Evolutionary conservation across 2,797 vertebrate species (phyloP).

Genomic region (Tragopan temminckii): DNA sequence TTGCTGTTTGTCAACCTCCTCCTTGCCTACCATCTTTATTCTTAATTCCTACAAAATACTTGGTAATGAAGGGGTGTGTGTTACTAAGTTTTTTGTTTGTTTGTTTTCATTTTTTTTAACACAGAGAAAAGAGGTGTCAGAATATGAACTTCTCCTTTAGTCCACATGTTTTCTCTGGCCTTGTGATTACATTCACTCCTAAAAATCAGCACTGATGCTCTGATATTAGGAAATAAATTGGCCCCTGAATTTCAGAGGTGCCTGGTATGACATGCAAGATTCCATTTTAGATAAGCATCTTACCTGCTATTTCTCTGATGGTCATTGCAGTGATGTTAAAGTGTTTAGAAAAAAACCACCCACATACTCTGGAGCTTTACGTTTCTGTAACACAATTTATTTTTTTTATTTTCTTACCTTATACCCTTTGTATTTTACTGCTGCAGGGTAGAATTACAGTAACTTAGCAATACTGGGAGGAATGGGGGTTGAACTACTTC

Average conservation of each 20-base stretch:
- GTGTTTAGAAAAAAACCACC: background rate
- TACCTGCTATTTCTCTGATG: slow-evolving; percentile 28
- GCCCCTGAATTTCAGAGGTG: slow-evolving; percentile 9
- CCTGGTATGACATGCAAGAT: background rate
- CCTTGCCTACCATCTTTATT: background rate
- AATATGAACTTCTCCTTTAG: background rate
- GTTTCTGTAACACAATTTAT: background rate
- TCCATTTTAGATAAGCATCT: slow-evolving; percentile 21
- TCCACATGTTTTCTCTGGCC: background rate
- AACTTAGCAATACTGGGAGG: background rate
- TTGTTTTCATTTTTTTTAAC: background rate
- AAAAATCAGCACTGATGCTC: background rate
- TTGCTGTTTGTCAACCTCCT: slow-evolving; percentile 25
- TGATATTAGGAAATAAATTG: slow-evolving; percentile 50
- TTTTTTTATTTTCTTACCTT: background rate
- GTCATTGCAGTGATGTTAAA: background rate
- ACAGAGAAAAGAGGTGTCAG: background rate
- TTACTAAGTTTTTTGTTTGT: background rate
- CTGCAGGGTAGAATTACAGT: slow-evolving; percentile 1
- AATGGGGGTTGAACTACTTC: slow-evolving; percentile 3
- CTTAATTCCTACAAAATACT: background rate
- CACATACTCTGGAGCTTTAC: background rate
- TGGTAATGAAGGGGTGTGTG: background rate
- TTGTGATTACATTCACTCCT: slow-evolving; percentile 20
- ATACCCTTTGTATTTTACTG: background rate